phyloP scores from a whole-genome alignment of 2,797 vertebrate species.

The Hipposideros larvatus region DNA sequence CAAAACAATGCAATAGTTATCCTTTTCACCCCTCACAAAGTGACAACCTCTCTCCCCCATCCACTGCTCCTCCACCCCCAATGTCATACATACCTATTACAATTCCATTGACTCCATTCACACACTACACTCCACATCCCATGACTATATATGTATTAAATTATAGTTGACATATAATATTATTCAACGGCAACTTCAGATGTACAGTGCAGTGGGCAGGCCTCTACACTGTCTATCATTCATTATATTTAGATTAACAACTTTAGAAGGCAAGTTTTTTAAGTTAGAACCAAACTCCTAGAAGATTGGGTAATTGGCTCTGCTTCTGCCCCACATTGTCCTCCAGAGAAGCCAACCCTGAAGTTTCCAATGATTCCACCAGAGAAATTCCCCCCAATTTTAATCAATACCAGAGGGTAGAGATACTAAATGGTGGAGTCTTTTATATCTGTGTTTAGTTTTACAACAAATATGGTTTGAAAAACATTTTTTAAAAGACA shows the following conservation, averaged over 20 bases:
- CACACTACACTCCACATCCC: too few relatives aligned
- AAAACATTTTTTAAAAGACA: neutral
- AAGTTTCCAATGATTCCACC: neutral
- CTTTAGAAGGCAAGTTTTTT: neutral
- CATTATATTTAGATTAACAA: slow-evolving; percentile 46
- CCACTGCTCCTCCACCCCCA: too few relatives aligned
- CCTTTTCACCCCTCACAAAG: too few relatives aligned
- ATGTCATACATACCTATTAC: too few relatives aligned
- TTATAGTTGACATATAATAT: too few relatives aligned
- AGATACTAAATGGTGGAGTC: neutral
- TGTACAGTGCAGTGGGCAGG: too few relatives aligned
- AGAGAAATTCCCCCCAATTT: neutral
- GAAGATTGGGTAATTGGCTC: neutral
- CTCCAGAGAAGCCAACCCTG: neutral
- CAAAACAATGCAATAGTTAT: too few relatives aligned
- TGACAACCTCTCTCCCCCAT: too few relatives aligned
- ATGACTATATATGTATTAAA: too few relatives aligned
- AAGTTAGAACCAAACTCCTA: neutral
- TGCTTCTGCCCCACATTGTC: neutral
- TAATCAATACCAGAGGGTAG: neutral
- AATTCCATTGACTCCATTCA: too few relatives aligned
- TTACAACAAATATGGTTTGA: neutral
- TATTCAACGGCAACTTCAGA: too few relatives aligned
- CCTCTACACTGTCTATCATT: neutral
- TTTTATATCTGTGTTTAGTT: neutral